phyloP scores from a whole-genome alignment of 2,888 invertebrate species.

The Pedicia rivosa region DNA sequence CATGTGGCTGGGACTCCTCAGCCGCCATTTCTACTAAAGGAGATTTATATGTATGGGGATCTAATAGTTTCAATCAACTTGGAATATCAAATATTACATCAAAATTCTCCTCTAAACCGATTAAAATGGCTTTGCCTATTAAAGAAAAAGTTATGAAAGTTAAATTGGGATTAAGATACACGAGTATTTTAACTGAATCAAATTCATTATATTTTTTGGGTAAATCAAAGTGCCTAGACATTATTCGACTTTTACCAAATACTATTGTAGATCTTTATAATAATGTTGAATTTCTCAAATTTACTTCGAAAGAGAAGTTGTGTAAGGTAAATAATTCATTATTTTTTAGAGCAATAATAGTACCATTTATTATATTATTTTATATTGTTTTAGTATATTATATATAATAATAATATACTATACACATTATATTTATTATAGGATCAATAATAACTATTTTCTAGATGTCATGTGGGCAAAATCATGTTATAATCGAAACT shows the following conservation, averaged over 20 bases:
- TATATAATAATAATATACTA: background rate
- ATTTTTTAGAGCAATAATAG: slow-evolving; percentile 23
- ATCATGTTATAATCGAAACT: slow-evolving; percentile 38
- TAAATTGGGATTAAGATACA: slow-evolving; percentile 26
- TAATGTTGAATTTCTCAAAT: slow-evolving; percentile 21
- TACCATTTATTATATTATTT: slow-evolving; percentile 19
- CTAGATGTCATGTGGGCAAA: slow-evolving; percentile 62
- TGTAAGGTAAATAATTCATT: slow-evolving; percentile 18
- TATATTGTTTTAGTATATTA: slow-evolving; percentile 15
- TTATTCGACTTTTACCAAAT: slow-evolving; percentile 23
- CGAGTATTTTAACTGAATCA: slow-evolving; percentile 23
- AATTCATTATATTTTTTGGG: slow-evolving; percentile 26
- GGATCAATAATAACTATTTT: slow-evolving; percentile 30
- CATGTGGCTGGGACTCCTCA: slow-evolving; percentile 72
- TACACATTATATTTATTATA: slow-evolving; percentile 35
- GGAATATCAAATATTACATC: slow-evolving; percentile 34
- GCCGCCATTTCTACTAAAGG: slow-evolving; percentile 54
- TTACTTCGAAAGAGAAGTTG: too few species aligned
- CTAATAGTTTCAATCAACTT: slow-evolving; percentile 61
- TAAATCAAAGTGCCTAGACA: slow-evolving; percentile 11
- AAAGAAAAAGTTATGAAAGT: slow-evolving; percentile 19
- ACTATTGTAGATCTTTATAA: slow-evolving; percentile 17
- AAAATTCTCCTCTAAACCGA: slow-evolving; percentile 28
- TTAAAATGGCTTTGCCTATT: slow-evolving; percentile 21
- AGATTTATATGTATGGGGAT: slow-evolving; percentile 66